Conservation (phyloP, 2,888 invertebrate species). For the Timema podura region DNA sequence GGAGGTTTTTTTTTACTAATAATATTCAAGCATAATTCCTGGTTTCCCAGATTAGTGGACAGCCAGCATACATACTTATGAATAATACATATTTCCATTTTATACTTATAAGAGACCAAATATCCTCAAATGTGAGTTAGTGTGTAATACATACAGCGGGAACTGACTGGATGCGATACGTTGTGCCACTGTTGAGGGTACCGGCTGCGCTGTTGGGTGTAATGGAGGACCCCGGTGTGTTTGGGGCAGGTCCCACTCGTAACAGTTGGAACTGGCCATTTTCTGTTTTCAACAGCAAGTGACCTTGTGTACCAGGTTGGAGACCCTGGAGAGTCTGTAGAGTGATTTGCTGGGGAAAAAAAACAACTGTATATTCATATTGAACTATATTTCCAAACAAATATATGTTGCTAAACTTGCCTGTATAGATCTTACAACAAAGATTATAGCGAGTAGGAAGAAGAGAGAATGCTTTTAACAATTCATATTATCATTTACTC, state of each 20-base stretch:
- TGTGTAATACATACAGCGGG: constrained; percentile 69
- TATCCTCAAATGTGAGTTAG: neutral
- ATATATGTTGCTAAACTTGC: no score
- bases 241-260: constrained; percentile 78
- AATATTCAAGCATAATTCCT: no score
- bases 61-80: no score
- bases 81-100: no score
- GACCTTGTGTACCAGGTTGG: constrained; percentile 82
- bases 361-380: no score
- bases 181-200: constrained; percentile 43
- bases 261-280: constrained; percentile 93
- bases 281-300: constrained; percentile 92
- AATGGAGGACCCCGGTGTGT: constrained; percentile 46
- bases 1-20: neutral
- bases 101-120: no score
- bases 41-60: neutral
- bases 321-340: constrained; percentile 82
- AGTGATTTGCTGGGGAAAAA: constrained; percentile 71
- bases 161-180: constrained; percentile 79
- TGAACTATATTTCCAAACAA: no score
- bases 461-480: no score
- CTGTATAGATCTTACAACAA: no score
- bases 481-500: no score
- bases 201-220: constrained; percentile 44
- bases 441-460: no score